phyloP scores from a whole-genome alignment of 2,888 invertebrate genomes.

The Operophtera brumata region DNA sequence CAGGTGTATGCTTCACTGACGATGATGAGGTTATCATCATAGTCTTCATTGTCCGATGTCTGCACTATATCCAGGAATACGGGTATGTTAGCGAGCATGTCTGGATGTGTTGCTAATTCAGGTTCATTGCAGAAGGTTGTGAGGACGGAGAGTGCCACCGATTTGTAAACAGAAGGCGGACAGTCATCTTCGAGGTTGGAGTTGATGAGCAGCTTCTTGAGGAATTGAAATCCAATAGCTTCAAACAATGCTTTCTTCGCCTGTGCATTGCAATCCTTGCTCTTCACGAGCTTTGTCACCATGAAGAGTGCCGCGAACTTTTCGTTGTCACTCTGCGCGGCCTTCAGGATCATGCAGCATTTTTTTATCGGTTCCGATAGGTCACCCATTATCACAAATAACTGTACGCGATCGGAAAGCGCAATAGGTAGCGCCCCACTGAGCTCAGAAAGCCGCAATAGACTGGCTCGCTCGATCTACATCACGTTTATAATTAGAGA shows the following conservation, averaged over 20 bases:
- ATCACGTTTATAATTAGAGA: conserved; percentile 79
- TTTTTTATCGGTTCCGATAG: conserved; percentile 91
- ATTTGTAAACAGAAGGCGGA: conserved; percentile 93
- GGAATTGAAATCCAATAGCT: conserved; percentile 93
- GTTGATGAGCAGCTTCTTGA: conserved; percentile 89
- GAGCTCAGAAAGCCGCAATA: conserved; percentile 62
- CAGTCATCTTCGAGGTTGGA: conserved; percentile 91
- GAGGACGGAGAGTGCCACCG: conserved; percentile 92
- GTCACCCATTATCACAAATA: conserved; percentile 75
- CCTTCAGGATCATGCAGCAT: conserved; percentile 89
- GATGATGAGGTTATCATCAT: conserved; percentile 92
- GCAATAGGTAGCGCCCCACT: conserved; percentile 74
- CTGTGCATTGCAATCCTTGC: conserved; percentile 88
- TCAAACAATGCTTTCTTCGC: conserved; percentile 92
- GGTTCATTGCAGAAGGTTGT: conserved; percentile 92
- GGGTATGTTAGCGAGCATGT: conserved; percentile 91
- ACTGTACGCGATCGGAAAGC: conserved; percentile 65
- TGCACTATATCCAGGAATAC: conserved; percentile 91
- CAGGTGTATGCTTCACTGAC: conserved; percentile 93
- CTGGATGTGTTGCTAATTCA: conserved; percentile 89
- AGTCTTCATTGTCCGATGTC: conserved; percentile 90
- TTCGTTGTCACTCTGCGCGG: conserved; percentile 91
- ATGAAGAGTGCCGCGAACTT: conserved; percentile 95
- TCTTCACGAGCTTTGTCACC: conserved; percentile 94
- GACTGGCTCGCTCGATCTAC: conserved; percentile 70